Conservation (phyloP, 2,888 invertebrate genomes). For the Caenorhabditis sp. region DNA sequence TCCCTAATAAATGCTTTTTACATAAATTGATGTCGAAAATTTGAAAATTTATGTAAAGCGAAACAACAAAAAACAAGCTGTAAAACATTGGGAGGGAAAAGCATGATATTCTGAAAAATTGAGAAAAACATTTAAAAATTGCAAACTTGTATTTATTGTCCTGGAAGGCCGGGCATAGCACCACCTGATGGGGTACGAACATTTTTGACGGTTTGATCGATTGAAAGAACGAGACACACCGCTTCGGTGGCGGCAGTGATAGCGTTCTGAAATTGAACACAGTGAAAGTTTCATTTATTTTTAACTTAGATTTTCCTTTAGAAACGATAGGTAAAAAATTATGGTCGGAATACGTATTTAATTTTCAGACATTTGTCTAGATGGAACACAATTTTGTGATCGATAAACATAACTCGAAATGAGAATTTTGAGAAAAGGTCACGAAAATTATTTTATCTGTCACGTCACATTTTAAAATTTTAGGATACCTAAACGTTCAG, state of each 20-base stretch:
- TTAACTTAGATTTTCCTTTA: too few relatives aligned
- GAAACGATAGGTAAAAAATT: too few relatives aligned
- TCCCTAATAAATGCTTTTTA: constrained; percentile 2
- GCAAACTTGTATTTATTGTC: constrained; percentile 25
- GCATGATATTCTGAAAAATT: constrained; percentile 21
- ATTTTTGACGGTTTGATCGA: constrained; percentile 98
- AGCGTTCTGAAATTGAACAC: constrained; percentile 83
- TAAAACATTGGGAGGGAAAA: constrained; percentile 31
- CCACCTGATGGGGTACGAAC: constrained; percentile 72
- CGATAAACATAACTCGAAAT: too few relatives aligned
- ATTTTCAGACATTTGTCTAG: too few relatives aligned
- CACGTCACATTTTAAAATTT: constrained; percentile 3
- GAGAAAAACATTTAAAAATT: background rate
- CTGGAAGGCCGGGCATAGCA: constrained; percentile 67
- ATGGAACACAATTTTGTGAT: too few relatives aligned
- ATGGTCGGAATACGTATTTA: too few relatives aligned
- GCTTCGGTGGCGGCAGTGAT: constrained; percentile 93
- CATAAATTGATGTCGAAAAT: background rate
- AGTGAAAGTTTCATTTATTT: too few relatives aligned
- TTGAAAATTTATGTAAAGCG: background rate
- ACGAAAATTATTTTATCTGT: too few relatives aligned
- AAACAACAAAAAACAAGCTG: constrained; percentile 22
- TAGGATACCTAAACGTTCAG: background rate
- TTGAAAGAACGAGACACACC: constrained; percentile 90
- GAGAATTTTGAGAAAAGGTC: too few relatives aligned